phyloP scores from a whole-genome alignment of 92 coral and sea anemone genomes.

The Porites divaricata region DNA sequence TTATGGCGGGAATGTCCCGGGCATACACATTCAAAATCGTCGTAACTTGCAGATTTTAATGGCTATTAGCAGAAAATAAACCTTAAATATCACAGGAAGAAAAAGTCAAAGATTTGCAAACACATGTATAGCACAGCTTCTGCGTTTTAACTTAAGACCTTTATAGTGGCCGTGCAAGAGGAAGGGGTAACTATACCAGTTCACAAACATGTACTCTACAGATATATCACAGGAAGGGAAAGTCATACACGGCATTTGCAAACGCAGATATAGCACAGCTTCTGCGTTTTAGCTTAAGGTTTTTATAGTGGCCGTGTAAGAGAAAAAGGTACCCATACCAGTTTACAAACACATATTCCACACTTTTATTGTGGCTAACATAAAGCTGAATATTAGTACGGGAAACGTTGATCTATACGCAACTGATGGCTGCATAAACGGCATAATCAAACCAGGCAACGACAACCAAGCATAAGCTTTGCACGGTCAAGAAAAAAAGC shows the following conservation, averaged over 20 bases:
- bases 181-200: background rate
- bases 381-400: constrained; percentile 1
- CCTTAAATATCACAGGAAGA: background rate
- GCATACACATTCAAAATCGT: constrained; percentile 2
- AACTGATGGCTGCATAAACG: background rate
- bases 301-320: background rate
- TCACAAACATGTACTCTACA: constrained; percentile 24
- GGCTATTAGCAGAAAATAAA: background rate
- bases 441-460: background rate
- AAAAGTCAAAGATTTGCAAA: background rate
- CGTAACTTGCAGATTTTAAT: background rate
- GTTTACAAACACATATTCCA: constrained; percentile 29
- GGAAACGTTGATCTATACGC: background rate
- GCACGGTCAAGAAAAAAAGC: background rate
- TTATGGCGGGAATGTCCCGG: background rate
- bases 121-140: background rate
- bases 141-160: background rate
- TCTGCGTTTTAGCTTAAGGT: background rate
- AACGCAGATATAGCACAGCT: constrained; percentile 1
- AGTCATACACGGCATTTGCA: background rate
- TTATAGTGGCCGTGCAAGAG: background rate
- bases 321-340: background rate
- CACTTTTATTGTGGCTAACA: background rate
- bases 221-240: background rate
- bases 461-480: background rate